phyloP scores from a whole-genome alignment of 2,113 vertebrate species.

The Festucalex cinctus region DNA sequence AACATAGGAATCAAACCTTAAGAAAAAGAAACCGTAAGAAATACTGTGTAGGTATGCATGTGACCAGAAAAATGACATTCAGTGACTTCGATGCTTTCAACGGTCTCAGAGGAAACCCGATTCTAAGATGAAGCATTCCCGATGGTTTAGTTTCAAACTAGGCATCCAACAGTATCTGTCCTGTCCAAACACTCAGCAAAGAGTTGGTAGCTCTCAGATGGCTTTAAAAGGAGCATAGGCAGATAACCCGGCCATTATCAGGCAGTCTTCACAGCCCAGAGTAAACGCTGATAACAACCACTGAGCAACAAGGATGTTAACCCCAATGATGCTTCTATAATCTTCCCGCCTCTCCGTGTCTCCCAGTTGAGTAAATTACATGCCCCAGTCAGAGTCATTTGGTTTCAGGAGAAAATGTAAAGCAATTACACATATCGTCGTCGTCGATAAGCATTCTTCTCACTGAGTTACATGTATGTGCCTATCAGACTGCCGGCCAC shows the following conservation, averaged over 20 bases:
- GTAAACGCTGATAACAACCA: conserved; percentile 66
- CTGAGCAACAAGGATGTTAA: conserved; percentile 43
- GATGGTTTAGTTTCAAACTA: conserved; percentile 62
- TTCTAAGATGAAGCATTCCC: conserved; percentile 29
- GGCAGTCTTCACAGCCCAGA: conserved; percentile 63
- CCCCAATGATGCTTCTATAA: conserved; percentile 56
- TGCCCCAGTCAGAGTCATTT: conserved; percentile 46
- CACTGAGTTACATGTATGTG: too few relatives aligned
- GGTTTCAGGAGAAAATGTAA: conserved; percentile 62
- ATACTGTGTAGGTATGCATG: not conserved
- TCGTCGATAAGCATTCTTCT: conserved; percentile 45
- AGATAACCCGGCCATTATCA: conserved; percentile 63
- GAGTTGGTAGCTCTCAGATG: conserved; percentile 62
- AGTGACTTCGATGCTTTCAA: not conserved
- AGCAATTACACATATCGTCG: conserved; percentile 59
- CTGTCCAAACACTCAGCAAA: conserved; percentile 71
- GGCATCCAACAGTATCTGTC: conserved; percentile 62
- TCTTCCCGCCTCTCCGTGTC: conserved; percentile 22
- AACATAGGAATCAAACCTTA: not conserved
- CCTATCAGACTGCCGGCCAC: conserved; percentile 27
- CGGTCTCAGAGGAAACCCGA: not conserved
- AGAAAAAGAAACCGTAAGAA: not conserved
- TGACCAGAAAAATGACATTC: not conserved
- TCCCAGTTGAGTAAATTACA: conserved; percentile 51
- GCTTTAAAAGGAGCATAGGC: conserved; percentile 59